Base-by-base conservation (phyloP, 2,797 vertebrate species). In the Benthosema pterotum region DNA sequence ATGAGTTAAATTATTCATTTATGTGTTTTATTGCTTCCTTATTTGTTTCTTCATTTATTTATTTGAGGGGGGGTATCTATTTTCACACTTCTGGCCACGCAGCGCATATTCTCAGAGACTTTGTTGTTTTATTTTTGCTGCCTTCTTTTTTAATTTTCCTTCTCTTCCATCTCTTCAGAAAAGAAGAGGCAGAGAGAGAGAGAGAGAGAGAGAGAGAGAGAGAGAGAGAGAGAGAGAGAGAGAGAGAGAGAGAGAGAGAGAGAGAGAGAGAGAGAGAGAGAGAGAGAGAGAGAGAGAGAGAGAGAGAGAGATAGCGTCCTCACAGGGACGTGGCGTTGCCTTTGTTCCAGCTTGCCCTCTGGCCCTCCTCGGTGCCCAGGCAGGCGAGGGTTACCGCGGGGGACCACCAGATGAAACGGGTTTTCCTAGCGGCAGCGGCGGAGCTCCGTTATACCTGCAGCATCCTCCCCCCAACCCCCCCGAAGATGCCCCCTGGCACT, bases 311-410 rank as follows among this genome's bases (percentile, higher is more conserved):
- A 88, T 93, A 92, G 28, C 28, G 1, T 32, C 28, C 93, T 94
- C 92, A 94, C 92, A 97, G n/a, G 8, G 93, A 92, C 92, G 87
- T 78, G 85, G 84, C 89, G 88, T 91, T 93, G 86, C 87, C 95
- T 97, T 98, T 97, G 94, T 97, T 97, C 94, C 86, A n/a, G 78
- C 88, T 85, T 94, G 95, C 95, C 95, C 95, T 95, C 93, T 96
- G 95, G 95, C 95, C 95, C 93, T 93, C 95, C 93, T 93, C 83
- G 74, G 94, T 94, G 93, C 94, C 94, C 91, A 87, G 91, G 93
- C 90, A 92, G 94, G 93, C 79, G 55, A 89, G 92, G 94, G 93
- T 79, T 92, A 91, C 95, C 94, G 90, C 65, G 72, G 94, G 94
- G 94, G 94, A 94, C 85, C 89, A n/a, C n/a, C 89, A 94, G 95